Evolutionary conservation across 2,888 invertebrate genomes (phyloP).

Genomic region (Pristionchus fissidentatus): DNA sequence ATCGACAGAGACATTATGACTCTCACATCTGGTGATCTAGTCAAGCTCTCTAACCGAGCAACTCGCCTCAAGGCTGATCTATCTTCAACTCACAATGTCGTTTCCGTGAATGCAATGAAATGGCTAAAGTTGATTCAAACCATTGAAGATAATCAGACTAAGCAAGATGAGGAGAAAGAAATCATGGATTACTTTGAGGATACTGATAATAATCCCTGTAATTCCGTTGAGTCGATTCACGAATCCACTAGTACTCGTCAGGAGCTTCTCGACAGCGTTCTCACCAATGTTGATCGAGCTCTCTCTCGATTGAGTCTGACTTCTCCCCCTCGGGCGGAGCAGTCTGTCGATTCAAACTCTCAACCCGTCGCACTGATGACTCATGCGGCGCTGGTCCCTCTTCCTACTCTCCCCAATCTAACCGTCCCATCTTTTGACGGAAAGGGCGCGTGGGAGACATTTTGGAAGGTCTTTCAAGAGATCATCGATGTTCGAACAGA

Average conservation of each 20-base stretch:
- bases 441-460: neutral
- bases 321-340: neutral
- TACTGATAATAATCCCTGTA: neutral
- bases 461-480: neutral
- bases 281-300: neutral
- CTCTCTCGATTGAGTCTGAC: neutral
- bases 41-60: neutral
- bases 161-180: neutral
- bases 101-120: neutral
- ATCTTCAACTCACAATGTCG: neutral
- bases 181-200: neutral
- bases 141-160: neutral
- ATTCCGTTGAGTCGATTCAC: neutral
- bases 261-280: neutral
- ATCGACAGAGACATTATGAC: neutral
- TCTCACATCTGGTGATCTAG: neutral
- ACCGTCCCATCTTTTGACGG: neutral
- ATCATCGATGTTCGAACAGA: neutral
- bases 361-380: neutral
- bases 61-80: neutral
- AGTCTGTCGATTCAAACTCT: neutral
- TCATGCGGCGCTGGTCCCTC: neutral
- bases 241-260: neutral
- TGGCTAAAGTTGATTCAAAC: neutral
- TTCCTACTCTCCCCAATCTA: neutral